Percentiles rank a stretch among this genome's conserved stretches.
Evolutionary conservation across 2,888 invertebrate genomes (phyloP).

Genomic region (Oegoconia quadripuncta): DNA sequence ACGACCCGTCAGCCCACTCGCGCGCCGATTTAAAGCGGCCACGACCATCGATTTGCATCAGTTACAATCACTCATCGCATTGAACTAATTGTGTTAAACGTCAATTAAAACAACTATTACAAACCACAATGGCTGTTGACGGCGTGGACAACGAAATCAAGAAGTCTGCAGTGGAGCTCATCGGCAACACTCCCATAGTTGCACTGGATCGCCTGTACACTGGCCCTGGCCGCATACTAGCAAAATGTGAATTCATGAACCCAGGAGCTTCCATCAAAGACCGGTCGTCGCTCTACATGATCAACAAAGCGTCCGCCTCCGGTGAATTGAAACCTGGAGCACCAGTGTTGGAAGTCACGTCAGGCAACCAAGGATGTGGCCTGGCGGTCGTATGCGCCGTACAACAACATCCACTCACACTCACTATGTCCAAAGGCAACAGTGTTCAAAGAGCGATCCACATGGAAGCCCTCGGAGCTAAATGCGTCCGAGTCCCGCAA

Average conservation of each 20-base stretch:
- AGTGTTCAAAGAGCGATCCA: constrained; percentile 66
- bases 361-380: constrained; percentile 70
- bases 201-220: constrained; percentile 61
- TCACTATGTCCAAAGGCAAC: constrained; percentile 68
- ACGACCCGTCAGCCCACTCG: background rate
- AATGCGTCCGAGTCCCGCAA: constrained; percentile 61
- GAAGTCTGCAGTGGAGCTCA: constrained; percentile 62
- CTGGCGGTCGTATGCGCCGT: constrained; percentile 69
- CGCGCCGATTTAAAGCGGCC: constrained; percentile 1
- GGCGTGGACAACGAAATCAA: constrained; percentile 53
- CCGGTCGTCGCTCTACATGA: constrained; percentile 64
- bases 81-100: background rate
- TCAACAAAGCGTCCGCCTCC: constrained; percentile 43
- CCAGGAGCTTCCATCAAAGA: constrained; percentile 69
- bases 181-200: constrained; percentile 68
- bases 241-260: constrained; percentile 73
- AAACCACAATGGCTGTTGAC: constrained; percentile 20
- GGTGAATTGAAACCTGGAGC: constrained; percentile 55
- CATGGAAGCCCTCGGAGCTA: constrained; percentile 70
- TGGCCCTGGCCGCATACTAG: constrained; percentile 64
- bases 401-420: constrained; percentile 58
- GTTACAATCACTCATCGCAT: background rate
- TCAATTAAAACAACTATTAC: background rate
- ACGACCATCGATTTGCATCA: background rate
- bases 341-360: constrained; percentile 62